A percentile compares a stretch with the other conserved stretches of the same genome.
phyloP scores from a whole-genome alignment of 2,888 invertebrate genomes.

The Chalcosyrphus nemorum region DNA sequence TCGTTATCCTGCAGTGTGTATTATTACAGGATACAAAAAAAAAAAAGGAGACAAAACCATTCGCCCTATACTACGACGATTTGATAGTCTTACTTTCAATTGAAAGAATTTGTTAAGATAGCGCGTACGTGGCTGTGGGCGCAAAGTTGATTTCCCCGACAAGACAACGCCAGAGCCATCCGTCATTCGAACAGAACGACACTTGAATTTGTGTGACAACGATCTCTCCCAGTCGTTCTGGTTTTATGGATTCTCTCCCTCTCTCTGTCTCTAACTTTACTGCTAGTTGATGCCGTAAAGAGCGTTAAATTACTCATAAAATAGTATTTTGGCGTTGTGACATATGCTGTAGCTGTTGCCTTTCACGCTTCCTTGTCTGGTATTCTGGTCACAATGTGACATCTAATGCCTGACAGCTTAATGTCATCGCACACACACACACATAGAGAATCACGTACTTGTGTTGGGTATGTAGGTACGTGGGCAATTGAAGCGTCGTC shows the following conservation, averaged over 20 bases:
- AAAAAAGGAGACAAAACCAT: background rate
- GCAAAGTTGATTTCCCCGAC: slow-evolving; percentile 39
- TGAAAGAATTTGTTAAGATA: slow-evolving; percentile 42
- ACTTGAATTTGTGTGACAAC: slow-evolving; percentile 32
- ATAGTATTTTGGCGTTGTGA: slow-evolving; percentile 52
- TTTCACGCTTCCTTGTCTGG: slow-evolving; percentile 51
- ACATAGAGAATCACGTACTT: background rate
- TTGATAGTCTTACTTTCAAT: slow-evolving; percentile 49
- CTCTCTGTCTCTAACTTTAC: slow-evolving; percentile 58
- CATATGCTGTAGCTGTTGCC: slow-evolving; percentile 58
- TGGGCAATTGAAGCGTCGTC: slow-evolving; percentile 38
- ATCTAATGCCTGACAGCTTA: slow-evolving; percentile 59
- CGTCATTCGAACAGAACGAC: slow-evolving; percentile 32
- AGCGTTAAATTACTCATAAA: slow-evolving; percentile 72
- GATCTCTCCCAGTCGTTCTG: slow-evolving; percentile 22
- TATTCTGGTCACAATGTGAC: slow-evolving; percentile 59
- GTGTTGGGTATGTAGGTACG: background rate
- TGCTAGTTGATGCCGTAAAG: slow-evolving; percentile 63
- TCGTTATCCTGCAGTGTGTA: slow-evolving; percentile 37
- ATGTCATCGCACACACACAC: slow-evolving; percentile 42
- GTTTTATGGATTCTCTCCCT: slow-evolving; percentile 56
- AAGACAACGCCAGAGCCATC: slow-evolving; percentile 28
- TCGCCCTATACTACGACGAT: no score
- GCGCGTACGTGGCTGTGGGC: slow-evolving; percentile 13
- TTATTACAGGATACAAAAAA: slow-evolving; percentile 34